A percentile compares a stretch with the other conserved stretches of the same genome.
Evolutionary conservation across 2,888 invertebrate species (phyloP).

Genomic region (Ophion ellenae): DNA sequence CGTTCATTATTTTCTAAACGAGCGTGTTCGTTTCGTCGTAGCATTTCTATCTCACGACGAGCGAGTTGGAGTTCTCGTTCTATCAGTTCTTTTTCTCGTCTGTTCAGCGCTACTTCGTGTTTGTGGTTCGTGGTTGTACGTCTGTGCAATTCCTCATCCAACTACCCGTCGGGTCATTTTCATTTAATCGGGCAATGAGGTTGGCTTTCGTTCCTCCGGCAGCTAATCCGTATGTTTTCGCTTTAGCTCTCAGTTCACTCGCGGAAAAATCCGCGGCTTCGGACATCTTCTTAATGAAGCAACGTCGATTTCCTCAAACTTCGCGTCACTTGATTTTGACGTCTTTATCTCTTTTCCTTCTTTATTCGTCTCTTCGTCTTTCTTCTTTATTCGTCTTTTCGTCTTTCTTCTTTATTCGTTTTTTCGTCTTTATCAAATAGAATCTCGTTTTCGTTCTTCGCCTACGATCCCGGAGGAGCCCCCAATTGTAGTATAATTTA

Average conservation of each 20-base stretch:
- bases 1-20: background rate
- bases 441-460: background rate
- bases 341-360: too few relatives aligned
- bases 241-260: background rate
- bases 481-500: background rate
- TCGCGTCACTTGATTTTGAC: too few relatives aligned
- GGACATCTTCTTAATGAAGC: background rate
- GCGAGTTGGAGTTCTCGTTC: too few relatives aligned
- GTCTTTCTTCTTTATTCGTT: too few relatives aligned
- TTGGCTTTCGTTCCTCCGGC: slow-evolving; percentile 7
- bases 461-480: slow-evolving; percentile 11
- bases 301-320: too few relatives aligned
- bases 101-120: too few relatives aligned
- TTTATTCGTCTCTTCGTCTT: too few relatives aligned
- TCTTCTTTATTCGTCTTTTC: too few relatives aligned
- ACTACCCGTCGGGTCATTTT: slow-evolving; percentile 11
- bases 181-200: background rate
- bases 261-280: background rate
- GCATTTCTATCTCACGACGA: too few relatives aligned
- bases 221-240: background rate
- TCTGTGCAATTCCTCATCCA: too few relatives aligned
- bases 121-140: too few relatives aligned
- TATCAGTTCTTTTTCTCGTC: too few relatives aligned
- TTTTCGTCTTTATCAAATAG: background rate
- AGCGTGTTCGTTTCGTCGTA: slow-evolving; percentile 1